Base-by-base conservation (phyloP, 2,113 vertebrate species). In the Chaenocephalus aceratus region DNA sequence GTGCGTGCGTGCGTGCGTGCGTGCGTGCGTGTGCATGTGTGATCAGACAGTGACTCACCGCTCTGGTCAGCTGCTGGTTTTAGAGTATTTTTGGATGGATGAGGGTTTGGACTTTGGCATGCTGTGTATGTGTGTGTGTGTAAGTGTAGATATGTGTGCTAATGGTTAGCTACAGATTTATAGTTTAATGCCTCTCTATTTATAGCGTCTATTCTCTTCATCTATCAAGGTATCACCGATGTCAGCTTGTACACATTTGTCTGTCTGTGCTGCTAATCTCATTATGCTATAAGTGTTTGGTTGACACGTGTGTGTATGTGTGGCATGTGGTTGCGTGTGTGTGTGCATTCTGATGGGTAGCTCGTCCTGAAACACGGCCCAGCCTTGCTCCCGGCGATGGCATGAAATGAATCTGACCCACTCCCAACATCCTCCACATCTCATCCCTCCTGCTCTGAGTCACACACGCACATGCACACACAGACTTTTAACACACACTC, bases 371-470 rank as follows among this genome's bases (percentile, higher is more conserved):
- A 82, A 84, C 74, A 60, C 9, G 53, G 80, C 79, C 75, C 74
- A 70, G 59, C 75, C 81, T 79, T 52, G 77, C 79, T 85, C 78
- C 79, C 48, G 54, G 75, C 56, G 1, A 51, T 68, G 57, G 65
- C 82, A 87, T 88, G 88, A 86, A 76, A 89, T 88, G 36, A 88
- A 91, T 93, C 84, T 79, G 82, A 86, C 85, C 88, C 89, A 84
- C 82, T 92, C 88, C 87, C 86, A 83, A 73, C 90, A 85, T 91
- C 87, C 88, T 88, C 84, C 83, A 86, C 85, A 76, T 84, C 83
- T 79, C 73, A 81, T 85, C 73, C 64, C 67, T 79, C 68, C 76
- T 62, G 44, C 79, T 86, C 63, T 76, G 82, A 89, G 41, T 82
- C 90, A 88, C 26, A 9, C 54, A 23, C 70, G 69, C 62, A 63